Evolutionary conservation across 1,140 invertebrate genomes (phyloP).

Genomic region (Brachionus plicatilis): DNA sequence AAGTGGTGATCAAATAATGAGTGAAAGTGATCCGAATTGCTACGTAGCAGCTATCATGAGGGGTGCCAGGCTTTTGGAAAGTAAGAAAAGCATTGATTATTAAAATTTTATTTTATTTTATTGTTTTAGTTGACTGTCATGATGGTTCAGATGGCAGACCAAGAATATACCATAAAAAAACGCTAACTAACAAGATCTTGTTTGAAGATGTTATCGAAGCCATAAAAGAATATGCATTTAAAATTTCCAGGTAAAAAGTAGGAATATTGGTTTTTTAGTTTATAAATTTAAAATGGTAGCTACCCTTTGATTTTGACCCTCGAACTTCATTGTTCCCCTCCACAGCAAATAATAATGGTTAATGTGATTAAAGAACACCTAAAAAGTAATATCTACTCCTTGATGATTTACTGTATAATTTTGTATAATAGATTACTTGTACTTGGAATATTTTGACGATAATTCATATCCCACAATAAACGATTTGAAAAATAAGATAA

Average conservation of each 20-base stretch:
- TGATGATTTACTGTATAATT: not conserved
- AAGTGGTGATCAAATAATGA: conserved; percentile 37
- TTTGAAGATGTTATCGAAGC: not conserved
- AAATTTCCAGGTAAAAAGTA: not conserved
- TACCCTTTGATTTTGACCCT: conserved; percentile 27
- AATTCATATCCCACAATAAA: not conserved
- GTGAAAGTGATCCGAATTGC: not conserved
- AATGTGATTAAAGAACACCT: conserved; percentile 34
- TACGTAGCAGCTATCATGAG: conserved; percentile 16
- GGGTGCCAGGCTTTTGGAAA: conserved; percentile 21
- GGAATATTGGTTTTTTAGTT: not conserved
- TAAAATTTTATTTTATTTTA: not conserved
- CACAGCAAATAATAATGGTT: conserved; percentile 29
- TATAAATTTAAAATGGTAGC: not conserved
- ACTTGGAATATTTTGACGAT: not conserved
- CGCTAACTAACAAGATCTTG: conserved; percentile 19
- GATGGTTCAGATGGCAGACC: conserved; percentile 6
- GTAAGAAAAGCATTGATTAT: not conserved
- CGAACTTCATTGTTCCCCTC: conserved; percentile 8
- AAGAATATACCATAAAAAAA: conserved; percentile 35
- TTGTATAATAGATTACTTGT: not conserved
- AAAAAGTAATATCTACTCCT: not conserved
- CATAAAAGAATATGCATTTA: conserved; percentile 8
- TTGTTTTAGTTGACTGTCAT: not conserved
- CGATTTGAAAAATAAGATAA: conserved; percentile 17